Conservation (phyloP, 1,140 invertebrate species). For the Apis florea region DNA sequence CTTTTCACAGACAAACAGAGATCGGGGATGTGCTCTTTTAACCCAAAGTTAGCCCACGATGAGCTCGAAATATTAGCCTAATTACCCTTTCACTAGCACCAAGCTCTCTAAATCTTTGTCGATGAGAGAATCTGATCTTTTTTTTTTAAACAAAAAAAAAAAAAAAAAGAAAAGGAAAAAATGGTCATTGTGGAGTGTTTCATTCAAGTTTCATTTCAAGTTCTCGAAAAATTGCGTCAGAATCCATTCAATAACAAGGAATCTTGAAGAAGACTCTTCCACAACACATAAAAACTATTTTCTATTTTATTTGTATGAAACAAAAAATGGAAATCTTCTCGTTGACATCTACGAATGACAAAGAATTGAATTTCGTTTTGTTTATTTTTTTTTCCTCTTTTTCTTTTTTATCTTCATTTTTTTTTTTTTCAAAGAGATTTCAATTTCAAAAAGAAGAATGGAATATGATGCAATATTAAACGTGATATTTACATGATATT, state of each 20-base stretch:
- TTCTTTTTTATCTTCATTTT: neutral
- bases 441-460: too few relatives aligned
- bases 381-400: neutral
- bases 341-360: neutral
- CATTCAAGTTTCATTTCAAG: too few relatives aligned
- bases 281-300: neutral
- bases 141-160: neutral
- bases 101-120: neutral
- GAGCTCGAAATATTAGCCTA: neutral
- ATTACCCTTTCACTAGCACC: neutral
- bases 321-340: neutral
- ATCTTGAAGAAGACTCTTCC: neutral
- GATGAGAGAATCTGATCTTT: neutral
- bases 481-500: neutral
- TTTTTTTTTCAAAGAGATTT: neutral
- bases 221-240: constrained; percentile 8
- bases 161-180: neutral
- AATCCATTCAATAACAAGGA: neutral
- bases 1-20: neutral
- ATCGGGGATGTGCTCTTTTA: neutral
- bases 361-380: neutral
- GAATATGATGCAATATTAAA: neutral
- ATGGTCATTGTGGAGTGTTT: too few relatives aligned
- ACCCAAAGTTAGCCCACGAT: neutral
- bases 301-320: too few relatives aligned